Evolutionary conservation across 2,113 vertebrate species (phyloP).

Genomic region (Enhydra lutris): DNA sequence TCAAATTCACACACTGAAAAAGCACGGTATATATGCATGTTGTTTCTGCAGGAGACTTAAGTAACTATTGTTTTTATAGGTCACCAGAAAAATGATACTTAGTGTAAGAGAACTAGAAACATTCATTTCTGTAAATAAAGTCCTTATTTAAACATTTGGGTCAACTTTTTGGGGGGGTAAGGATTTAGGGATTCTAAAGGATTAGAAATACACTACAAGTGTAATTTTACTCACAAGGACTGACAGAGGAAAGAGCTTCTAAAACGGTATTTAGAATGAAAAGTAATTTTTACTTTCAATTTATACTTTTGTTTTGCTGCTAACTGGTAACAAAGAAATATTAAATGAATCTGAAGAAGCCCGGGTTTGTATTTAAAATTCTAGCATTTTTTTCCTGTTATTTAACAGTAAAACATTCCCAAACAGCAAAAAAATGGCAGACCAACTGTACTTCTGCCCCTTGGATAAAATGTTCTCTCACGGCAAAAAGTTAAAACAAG

Average conservation of each 20-base stretch:
- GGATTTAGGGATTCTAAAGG: slow-evolving; percentile 39
- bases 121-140: slow-evolving; percentile 27
- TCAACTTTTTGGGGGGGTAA: neutral
- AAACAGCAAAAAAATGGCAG: neutral
- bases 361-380: neutral
- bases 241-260: slow-evolving; percentile 38
- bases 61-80: neutral
- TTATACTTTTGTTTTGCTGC: neutral
- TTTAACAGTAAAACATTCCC: neutral
- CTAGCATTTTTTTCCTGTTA: neutral
- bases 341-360: neutral
- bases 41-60: neutral
- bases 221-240: slow-evolving; percentile 41
- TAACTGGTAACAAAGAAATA: slow-evolving; percentile 19
- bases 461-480: neutral
- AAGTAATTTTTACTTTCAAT: neutral
- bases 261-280: slow-evolving; percentile 39
- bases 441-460: neutral
- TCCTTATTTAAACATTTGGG: slow-evolving; percentile 26
- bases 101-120: slow-evolving; percentile 23
- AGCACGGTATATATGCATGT: neutral
- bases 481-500: slow-evolving; percentile 1
- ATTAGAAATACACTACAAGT: slow-evolving; percentile 45
- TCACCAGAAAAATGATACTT: neutral
- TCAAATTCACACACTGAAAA: neutral